phyloP scores from a whole-genome alignment of 1,140 invertebrate genomes.

The Euglossa dilemma region DNA sequence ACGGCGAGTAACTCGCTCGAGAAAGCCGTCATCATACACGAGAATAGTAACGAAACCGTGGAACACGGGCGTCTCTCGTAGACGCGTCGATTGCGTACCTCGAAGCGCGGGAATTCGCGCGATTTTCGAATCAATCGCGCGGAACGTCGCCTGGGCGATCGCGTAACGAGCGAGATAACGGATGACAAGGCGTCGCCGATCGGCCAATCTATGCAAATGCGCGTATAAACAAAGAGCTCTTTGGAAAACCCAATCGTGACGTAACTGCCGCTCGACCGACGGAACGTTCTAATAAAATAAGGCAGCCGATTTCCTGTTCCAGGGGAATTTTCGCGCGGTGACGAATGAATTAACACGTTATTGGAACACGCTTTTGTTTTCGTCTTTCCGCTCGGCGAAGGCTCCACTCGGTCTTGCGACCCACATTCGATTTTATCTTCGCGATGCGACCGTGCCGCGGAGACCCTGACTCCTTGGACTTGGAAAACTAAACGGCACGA shows the following conservation, averaged over 20 bases:
- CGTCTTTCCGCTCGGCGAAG: conserved; percentile 14
- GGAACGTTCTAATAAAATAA: neutral
- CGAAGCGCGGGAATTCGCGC: neutral
- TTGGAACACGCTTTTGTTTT: neutral
- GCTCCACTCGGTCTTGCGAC: conserved; percentile 38
- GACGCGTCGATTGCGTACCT: no score
- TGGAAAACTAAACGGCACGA: neutral
- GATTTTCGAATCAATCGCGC: neutral
- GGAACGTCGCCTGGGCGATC: neutral
- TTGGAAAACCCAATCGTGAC: conserved; percentile 16
- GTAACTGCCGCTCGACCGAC: neutral
- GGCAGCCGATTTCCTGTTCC: neutral
- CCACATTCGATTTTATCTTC: conserved; percentile 57
- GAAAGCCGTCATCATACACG: neutral
- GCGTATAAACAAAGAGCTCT: neutral
- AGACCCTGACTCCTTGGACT: neutral
- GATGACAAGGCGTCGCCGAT: neutral
- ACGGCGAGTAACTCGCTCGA: neutral
- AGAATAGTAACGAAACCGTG: neutral
- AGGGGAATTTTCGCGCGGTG: neutral
- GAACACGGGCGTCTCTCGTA: neutral
- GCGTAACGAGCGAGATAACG: neutral
- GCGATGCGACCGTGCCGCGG: conserved; percentile 11
- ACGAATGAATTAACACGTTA: no score
- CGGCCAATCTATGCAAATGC: neutral